Evolutionary conservation across 2,113 vertebrate species (phyloP).

Genomic region (Nothocercus julius): DNA sequence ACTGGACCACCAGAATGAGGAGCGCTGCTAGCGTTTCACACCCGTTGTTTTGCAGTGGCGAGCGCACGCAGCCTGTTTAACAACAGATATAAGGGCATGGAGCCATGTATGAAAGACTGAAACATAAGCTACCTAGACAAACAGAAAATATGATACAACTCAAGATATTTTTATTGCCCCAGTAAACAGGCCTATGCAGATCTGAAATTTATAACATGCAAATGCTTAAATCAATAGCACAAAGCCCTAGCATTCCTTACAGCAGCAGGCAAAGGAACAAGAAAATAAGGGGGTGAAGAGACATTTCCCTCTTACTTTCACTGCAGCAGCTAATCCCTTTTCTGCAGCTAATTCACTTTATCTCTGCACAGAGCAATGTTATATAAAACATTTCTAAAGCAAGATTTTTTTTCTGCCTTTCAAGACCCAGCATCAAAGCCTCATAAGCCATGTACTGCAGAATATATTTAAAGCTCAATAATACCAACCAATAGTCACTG

Average conservation of each 20-base stretch:
- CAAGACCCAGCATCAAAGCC: not conserved
- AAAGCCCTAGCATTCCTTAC: not conserved
- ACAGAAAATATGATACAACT: not conserved
- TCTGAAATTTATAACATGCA: not conserved
- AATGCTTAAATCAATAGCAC: not conserved
- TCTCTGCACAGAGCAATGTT: not conserved
- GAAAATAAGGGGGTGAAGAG: not conserved
- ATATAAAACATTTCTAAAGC: not conserved
- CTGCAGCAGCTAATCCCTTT: not conserved
- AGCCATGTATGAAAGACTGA: not conserved
- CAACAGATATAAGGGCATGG: not conserved
- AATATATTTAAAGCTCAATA: conserved; percentile 12
- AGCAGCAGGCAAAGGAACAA: not conserved
- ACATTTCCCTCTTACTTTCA: not conserved
- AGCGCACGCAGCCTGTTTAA: not conserved
- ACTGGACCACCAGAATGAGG: not conserved
- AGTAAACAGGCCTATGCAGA: not conserved
- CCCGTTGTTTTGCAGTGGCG: rapidly evolving
- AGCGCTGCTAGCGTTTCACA: not conserved
- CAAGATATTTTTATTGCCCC: not conserved
- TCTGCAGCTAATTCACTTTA: not conserved
- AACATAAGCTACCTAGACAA: not conserved
- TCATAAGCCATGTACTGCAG: not conserved
- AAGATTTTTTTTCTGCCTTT: not conserved
- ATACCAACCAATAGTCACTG: not conserved